Evolutionary conservation across 2,888 invertebrate genomes (phyloP), one percentile per base, ranked within the genome.

Genomic region (Camponotus fellah): DNA sequence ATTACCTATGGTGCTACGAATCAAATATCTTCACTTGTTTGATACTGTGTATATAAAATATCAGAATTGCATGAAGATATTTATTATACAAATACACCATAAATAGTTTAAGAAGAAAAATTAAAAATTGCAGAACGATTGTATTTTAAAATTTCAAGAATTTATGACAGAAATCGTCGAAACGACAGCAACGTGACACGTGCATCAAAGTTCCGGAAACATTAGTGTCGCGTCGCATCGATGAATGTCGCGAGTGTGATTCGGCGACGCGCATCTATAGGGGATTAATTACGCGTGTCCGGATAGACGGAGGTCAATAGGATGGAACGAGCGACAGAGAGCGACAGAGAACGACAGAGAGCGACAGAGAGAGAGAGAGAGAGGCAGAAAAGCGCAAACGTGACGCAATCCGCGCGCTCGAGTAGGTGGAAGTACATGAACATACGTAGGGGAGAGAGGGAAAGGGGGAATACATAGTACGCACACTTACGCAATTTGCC

Each of bases 281-380:
- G 26, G 79, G 46, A 72, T 79, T 79, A 79, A 79, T 79, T 79
- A 60, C 60, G 79, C 74, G 79, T 79, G 60, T 79, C 74, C 79
- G 79, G 53, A 34, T 69, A 34, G 69, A 69, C 69, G 34, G 46
- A 46, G 79, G 79, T 79, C 74, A 79, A 79, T 46, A 79, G 72
- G 79, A 46, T 79, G 79, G 53, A 60, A 79, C 74, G 75, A 32
- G 32, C 46, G 62, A 21, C 3, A 21, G 21, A 56, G 9, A 56
- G 56, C 21, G 53, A n/a, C 9, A 9, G 40, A 9, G 40, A 9
- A 2, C 10, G 49, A 12, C 12, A 49, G 49, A 49, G 4, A 49
- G 49, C n/a, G 5, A 53, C n/a, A 43, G 62, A 74, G 9, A 21
- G 3, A 21, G 26, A 26, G 14, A 14, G 58, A 58, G 58, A 58